Base-by-base conservation (phyloP, 2,888 invertebrate species). In the Thymelicus sylvestris region DNA sequence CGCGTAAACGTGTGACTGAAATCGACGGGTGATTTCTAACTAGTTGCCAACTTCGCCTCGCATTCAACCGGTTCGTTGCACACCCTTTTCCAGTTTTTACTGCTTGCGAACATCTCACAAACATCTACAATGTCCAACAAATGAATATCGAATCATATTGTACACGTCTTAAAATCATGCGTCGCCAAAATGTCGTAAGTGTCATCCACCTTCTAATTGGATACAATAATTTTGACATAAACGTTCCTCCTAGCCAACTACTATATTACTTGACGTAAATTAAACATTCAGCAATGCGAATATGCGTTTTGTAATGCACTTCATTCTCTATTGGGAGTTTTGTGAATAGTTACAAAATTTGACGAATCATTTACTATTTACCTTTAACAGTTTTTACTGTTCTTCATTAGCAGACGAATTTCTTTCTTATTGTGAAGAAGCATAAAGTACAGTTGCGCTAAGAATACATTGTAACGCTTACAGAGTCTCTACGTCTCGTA, bases 331-430 rank as follows among this genome's bases (percentile, higher is more conserved):
- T 59, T 69, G 39, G 31, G 64, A 70, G 24, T 76, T 74, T 77
- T 75, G 66, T 72, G 70, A 68, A 48, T 73, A 63, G 72, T 74
- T 74, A 73, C 67, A 74, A 74, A 67, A 76, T 74, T 68, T 73
- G 67, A 70, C 69, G 66, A 67, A 64, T 70, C 72, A 65, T 65
- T 50, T 52, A 65, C 65, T 55, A 55, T 19, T 19, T 52, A 52
- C 50, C 50, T 64, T 31, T 50, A 64, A 31, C 50, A 52, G 52
- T 39, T 50, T 52, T 52, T 41, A 65, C 19, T 10, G 52, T 52
- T 15, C 13, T 38, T 65, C 10, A n/a, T 52, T 41, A 13, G 10
- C 39, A 41, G 10, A n/a, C 39, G 7, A 65, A 52, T 52, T 52
- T 41, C 52, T 7, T 52, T 15, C 52, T 39, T 65, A 65, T 55